Base-by-base conservation (phyloP, 23 tunicate genomes). In the Halocynthia aurantium region DNA sequence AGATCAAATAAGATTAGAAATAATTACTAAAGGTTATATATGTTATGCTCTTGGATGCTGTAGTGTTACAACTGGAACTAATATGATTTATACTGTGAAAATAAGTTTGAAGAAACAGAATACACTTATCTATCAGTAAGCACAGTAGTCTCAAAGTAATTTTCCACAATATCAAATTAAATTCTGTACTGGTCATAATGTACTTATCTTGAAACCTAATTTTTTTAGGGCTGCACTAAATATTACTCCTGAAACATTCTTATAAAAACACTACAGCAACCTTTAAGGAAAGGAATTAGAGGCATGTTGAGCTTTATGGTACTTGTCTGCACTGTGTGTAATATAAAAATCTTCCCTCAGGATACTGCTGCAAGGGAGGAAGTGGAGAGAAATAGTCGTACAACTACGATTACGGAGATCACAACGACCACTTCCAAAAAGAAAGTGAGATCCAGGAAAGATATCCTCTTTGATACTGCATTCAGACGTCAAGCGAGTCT, bases 401-500 rank as follows among this genome's bases (percentile, higher is more conserved):
- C 88, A 8, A 89, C 83, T 8, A 84, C 85, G 10, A 88, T 76
- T 22, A 69, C 76, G 17, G 81, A 78, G 50, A 78, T 69, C 21
- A 86, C 87, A 57, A 86, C 91, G 20, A 85, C 88, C 52, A 86
- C 69, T 9, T 72, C 73, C 11, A 82, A 67, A 21, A 74, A 80
- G 10, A 78, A 72, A 51, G 61, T 74, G 69, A 74, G 56, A 53
- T 74, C 78, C 10, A 74, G 63, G 62, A 77, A 86, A 56, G 93
- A 93, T 55, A 86, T 93, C 61, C 73, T 75, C 20, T 93, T 93
- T 64, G 52, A 72, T 12, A 89, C 98, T 40, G 82, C 80, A 18
- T 80, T 93, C 75, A 66, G 83, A 63, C 54, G 87, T 72, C 82
- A 86, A 74, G 93, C 98, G 22, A 93, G 84, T 75, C 70, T 89